Percentiles rank a stretch among this genome's conserved stretches.
These are phyloP conservation scores for Bruchidius siliquastri DNA, from an alignment of 2,888 invertebrate genomes.

Conservation along the genomic window DNA sequence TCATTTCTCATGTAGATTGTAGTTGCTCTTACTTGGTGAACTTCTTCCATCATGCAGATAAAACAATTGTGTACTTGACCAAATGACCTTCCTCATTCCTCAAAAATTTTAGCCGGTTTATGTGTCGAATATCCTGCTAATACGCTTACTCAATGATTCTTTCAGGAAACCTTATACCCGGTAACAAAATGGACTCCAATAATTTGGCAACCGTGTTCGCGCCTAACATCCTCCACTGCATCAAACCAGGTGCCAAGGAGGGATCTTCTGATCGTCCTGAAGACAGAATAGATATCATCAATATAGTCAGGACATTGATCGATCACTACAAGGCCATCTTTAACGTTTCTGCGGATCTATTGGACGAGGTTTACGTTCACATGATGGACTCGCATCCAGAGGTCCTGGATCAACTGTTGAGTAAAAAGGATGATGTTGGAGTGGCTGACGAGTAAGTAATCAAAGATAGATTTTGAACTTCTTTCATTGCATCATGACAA, in stretches of 20 bases:
- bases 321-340: conserved; percentile 70
- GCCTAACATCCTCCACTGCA: conserved; percentile 84
- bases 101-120: too few relatives aligned
- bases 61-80: too few relatives aligned
- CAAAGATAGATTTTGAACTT: background rate
- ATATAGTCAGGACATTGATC: conserved; percentile 76
- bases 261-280: conserved; percentile 60
- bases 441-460: conserved; percentile 48
- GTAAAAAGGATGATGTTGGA: conserved; percentile 44
- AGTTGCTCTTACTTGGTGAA: too few relatives aligned
- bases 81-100: too few relatives aligned
- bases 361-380: conserved; percentile 82
- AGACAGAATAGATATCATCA: conserved; percentile 84
- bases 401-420: conserved; percentile 65
- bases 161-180: conserved; percentile 57
- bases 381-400: conserved; percentile 82
- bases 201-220: conserved; percentile 93
- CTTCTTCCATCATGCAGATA: too few relatives aligned
- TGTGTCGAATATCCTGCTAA: too few relatives aligned
- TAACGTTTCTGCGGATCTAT: conserved; percentile 71
- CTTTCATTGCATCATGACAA: too few relatives aligned
- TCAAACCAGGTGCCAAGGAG: conserved; percentile 53
- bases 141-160: background rate
- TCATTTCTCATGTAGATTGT: too few relatives aligned
- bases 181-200: conserved; percentile 91